phyloP scores from a whole-genome alignment of 2,113 vertebrate genomes.

The Dicentrarchus labrax region DNA sequence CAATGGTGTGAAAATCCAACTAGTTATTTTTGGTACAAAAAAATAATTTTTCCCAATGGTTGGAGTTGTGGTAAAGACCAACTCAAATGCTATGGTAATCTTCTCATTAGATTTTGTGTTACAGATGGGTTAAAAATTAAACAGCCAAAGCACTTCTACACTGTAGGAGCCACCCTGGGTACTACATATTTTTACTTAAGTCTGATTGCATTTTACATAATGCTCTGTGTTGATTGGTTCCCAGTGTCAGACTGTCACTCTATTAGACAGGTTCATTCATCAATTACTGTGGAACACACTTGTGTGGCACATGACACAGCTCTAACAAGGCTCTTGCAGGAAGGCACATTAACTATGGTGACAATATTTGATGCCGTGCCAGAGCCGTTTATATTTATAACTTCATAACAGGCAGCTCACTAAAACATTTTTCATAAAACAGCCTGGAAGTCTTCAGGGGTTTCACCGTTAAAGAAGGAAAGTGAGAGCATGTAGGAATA shows the following conservation, averaged over 20 bases:
- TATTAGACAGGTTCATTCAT: conserved; percentile 1
- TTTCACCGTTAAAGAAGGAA: not conserved
- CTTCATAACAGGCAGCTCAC: not conserved
- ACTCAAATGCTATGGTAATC: no score
- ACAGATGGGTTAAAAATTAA: no score
- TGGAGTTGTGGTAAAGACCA: no score
- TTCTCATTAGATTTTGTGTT: no score
- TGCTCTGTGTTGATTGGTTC: conserved; percentile 1
- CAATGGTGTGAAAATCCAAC: no score
- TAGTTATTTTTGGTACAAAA: no score
- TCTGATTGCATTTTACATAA: not conserved
- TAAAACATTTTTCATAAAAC: not conserved
- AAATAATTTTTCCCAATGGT: no score
- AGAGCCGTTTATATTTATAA: not conserved
- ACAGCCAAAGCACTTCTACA: not conserved
- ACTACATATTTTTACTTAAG: not conserved
- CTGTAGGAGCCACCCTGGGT: not conserved
- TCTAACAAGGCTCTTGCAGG: not conserved
- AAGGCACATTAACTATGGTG: not conserved
- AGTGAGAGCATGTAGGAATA: not conserved
- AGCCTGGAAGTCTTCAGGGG: not conserved
- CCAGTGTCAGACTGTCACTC: not conserved
- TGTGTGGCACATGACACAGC: not conserved
- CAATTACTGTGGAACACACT: not conserved
- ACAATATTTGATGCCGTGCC: not conserved